Base-by-base conservation (phyloP, 1,140 invertebrate species). In the Fopius arisanus region DNA sequence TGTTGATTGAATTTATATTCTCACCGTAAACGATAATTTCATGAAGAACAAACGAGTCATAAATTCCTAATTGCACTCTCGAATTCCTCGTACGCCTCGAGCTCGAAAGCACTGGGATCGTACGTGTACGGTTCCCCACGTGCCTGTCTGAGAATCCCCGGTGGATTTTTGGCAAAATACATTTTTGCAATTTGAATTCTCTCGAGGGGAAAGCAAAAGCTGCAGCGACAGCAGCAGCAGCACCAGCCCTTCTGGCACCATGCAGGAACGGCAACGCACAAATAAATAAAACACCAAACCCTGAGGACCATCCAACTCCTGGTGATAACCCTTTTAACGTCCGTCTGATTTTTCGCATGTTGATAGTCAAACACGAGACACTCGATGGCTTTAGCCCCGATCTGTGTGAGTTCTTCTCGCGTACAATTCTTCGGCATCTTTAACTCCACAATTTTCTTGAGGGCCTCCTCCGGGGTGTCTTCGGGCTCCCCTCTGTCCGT, bases 241-340 rank as follows among this genome's bases (percentile, higher is more conserved):
- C 84, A 86, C 85, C 85, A 86, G 14, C 85, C 84, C 80, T 75
- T 80, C 28, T 84, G 80, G 70, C 83, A 86, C 84, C 84, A 86
- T 41, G 79, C 84, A 5, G 81, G 81, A 40, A 86, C 77, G 10
- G 81, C 83, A 28, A 86, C 70, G 37, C 68, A 79, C 14, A 83
- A 16, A 33, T 87, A 87, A 68, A 87, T 80, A 23, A 68, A 72
- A 10, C 84, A 67, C 84, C 85, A 87, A 28, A 85, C 23, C 76
- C 67, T 81, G 1, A 82, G 3, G 6, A 83, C 75, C 16, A 77
- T 62, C 80, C 80, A 83, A n/a, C 73, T 74, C 71, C 73, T 84
- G 5, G 9, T 40, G 1, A 84, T 5, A 3, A 78, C 59, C 16
- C 72, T 81, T 0, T 72, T 75, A 3, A 76, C 28, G 29, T 78